A percentile compares a stretch with the other conserved stretches of the same genome.
These are phyloP conservation scores for Laothoe populi DNA, from an alignment of 2,888 invertebrate genomes.

Conservation along the genomic window DNA sequence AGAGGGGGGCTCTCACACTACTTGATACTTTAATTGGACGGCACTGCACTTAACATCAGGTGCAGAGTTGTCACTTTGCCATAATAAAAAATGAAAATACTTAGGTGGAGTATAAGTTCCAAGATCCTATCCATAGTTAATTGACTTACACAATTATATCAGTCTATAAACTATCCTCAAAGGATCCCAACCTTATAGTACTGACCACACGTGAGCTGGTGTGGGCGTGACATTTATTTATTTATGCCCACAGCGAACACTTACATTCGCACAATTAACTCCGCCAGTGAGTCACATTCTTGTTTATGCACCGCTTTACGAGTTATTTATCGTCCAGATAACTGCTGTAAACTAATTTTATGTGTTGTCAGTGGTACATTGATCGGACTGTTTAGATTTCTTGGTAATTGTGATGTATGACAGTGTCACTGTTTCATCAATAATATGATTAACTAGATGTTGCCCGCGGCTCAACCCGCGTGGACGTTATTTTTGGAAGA, in stretches of 20 bases:
- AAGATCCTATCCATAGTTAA: no score
- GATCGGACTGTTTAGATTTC: conserved; percentile 10
- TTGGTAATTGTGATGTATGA: neutral
- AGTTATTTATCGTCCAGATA: conserved; percentile 30
- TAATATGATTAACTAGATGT: no score
- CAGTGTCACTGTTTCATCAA: neutral
- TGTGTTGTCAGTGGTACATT: conserved; percentile 14
- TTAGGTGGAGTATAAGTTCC: no score
- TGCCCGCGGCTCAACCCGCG: no score
- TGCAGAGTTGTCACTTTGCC: no score
- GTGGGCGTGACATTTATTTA: conserved; percentile 60
- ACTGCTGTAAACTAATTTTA: conserved; percentile 24
- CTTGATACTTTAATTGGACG: no score
- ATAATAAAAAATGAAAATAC: no score
- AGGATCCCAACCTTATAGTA: conserved; percentile 34
- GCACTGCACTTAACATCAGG: no score
- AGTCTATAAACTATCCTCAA: neutral
- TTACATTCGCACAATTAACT: conserved; percentile 28
- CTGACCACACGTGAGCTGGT: conserved; percentile 57
- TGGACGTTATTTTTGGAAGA: no score
- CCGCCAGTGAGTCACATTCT: conserved; percentile 23
- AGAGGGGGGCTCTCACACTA: no score
- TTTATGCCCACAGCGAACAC: conserved; percentile 32
- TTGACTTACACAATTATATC: neutral
- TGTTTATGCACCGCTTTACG: conserved; percentile 29